Conservation (phyloP, 2,888 invertebrate genomes). For the Pseudococcus viburni region DNA sequence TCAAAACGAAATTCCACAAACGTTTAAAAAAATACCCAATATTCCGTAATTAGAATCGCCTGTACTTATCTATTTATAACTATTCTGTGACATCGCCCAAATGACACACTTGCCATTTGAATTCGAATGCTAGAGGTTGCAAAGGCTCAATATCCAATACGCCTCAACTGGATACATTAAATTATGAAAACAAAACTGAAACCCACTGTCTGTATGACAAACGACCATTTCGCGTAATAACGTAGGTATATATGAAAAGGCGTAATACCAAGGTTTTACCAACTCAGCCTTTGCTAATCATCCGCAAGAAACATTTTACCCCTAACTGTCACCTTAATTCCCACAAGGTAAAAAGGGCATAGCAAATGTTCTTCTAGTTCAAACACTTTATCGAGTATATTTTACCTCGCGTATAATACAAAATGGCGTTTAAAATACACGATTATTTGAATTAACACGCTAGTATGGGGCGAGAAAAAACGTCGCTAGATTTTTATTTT, state of each 20-base stretch:
- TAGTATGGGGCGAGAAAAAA: not conserved
- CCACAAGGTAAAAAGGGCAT: not conserved
- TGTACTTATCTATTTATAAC: not conserved
- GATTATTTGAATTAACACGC: not conserved
- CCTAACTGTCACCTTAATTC: constrained; percentile 6
- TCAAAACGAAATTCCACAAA: no score
- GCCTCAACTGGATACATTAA: not conserved
- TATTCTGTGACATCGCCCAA: not conserved
- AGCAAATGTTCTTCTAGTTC: not conserved
- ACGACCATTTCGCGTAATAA: not conserved
- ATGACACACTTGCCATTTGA: not conserved
- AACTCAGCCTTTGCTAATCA: constrained; percentile 22
- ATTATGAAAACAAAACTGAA: not conserved
- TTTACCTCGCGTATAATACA: not conserved
- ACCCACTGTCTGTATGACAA: constrained; percentile 11
- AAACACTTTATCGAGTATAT: not conserved
- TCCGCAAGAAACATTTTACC: constrained; percentile 7
- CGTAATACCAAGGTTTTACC: constrained; percentile 11
- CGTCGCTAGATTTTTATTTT: not conserved
- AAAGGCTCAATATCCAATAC: constrained; percentile 8
- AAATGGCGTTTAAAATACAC: not conserved
- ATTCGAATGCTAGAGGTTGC: not conserved
- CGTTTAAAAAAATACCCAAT: not conserved
- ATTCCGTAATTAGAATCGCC: not conserved
- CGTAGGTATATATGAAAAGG: not conserved